These are phyloP conservation scores for Leptodirus hochenwartii DNA, from an alignment of 2,888 invertebrate species.

Conservation along the genomic window DNA sequence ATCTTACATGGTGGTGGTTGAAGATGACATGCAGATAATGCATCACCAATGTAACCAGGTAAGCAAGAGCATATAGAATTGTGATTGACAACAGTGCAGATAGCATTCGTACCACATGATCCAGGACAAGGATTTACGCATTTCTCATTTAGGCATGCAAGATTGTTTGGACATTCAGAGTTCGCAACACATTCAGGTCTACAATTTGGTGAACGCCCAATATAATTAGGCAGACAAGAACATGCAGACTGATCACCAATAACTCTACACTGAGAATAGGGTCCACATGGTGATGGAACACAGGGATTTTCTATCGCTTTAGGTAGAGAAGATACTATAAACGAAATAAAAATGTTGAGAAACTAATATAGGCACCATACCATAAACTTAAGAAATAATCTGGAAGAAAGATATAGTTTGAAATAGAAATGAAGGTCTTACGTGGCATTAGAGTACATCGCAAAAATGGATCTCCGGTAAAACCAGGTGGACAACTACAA, in stretches of 20 bases:
- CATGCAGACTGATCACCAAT: conserved; percentile 72
- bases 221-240: conserved; percentile 60
- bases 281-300: conserved; percentile 66
- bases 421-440: conserved; percentile 9
- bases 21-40: conserved; percentile 36
- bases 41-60: conserved; percentile 68
- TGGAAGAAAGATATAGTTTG: no score
- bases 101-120: conserved; percentile 59
- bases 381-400: not conserved
- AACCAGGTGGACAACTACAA: conserved; percentile 42
- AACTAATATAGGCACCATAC: not conserved
- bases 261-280: conserved; percentile 63
- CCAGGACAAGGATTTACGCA: conserved; percentile 73
- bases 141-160: conserved; percentile 63
- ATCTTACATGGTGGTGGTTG: conserved; percentile 25
- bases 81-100: conserved; percentile 73
- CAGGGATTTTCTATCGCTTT: conserved; percentile 44
- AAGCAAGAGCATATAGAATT: conserved; percentile 64
- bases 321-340: conserved; percentile 27
- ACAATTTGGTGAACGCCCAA: conserved; percentile 74
- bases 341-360: conserved; percentile 8
- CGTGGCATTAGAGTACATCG: conserved; percentile 24
- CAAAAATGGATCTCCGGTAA: conserved; percentile 45
- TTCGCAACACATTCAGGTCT: conserved; percentile 66
- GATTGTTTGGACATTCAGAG: conserved; percentile 64